Conservation (phyloP, 2,888 invertebrate genomes). For the Brachylomia viminalis region DNA sequence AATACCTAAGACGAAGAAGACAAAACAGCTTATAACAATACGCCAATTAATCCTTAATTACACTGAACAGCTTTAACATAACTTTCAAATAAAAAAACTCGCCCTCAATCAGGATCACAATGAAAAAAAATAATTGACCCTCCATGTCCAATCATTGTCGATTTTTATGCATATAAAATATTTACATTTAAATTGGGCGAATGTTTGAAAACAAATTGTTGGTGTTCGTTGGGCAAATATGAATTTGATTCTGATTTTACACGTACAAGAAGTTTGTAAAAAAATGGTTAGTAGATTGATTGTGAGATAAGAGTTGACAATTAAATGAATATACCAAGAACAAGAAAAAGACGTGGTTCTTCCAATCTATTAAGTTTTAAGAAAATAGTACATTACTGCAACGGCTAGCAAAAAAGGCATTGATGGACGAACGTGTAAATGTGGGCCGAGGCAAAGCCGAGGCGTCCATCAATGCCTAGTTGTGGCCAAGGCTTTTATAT, state of each 20-base stretch:
- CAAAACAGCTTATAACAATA: neutral
- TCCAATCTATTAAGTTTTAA: neutral
- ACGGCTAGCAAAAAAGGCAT: too few species aligned
- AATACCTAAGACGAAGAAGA: neutral
- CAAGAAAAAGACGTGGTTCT: neutral
- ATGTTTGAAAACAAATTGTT: constrained; percentile 62
- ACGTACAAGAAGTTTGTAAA: neutral
- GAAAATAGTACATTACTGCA: too few species aligned
- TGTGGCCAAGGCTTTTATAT: too few species aligned
- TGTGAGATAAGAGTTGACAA: neutral
- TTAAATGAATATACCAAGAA: neutral
- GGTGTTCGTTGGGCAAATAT: constrained; percentile 40
- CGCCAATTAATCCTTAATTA: constrained; percentile 13
- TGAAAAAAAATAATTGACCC: constrained; percentile 64
- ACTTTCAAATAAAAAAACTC: constrained; percentile 40
- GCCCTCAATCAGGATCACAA: constrained; percentile 50
- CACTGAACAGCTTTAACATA: constrained; percentile 20
- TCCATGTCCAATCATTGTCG: constrained; percentile 63
- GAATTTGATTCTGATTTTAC: constrained; percentile 15
- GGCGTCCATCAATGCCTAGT: too few species aligned
- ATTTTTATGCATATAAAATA: constrained; percentile 76
- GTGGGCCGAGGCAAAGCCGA: too few species aligned
- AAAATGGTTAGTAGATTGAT: neutral
- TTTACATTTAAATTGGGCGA: constrained; percentile 81
- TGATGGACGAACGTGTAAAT: too few species aligned